Percentiles rank a stretch among this genome's conserved stretches.
Conservation (phyloP, 2,797 vertebrate species). For the Martes flavigula region DNA sequence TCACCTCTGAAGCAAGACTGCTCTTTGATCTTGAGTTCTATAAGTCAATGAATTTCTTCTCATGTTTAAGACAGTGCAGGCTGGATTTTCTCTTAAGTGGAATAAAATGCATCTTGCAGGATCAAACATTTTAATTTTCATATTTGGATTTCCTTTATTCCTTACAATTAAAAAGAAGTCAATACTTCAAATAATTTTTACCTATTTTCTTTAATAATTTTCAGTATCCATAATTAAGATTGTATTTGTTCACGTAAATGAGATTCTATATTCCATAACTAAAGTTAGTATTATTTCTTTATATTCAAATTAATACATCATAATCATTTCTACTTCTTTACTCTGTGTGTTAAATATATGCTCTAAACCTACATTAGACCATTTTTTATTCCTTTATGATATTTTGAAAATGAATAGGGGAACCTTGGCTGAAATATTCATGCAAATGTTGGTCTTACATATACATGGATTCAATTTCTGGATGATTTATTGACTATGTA, state of each 20-base stretch:
- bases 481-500: slow-evolving; percentile 20
- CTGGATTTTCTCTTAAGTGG: background rate
- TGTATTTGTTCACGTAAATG: background rate
- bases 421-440: background rate
- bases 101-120: background rate
- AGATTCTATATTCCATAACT: background rate
- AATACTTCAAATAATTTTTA: background rate
- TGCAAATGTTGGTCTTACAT: slow-evolving; percentile 14
- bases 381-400: slow-evolving; percentile 54
- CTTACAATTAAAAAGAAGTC: background rate
- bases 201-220: background rate
- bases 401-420: slow-evolving; percentile 49
- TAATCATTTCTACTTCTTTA: background rate
- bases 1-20: background rate
- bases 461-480: slow-evolving; percentile 18
- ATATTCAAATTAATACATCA: background rate
- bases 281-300: background rate
- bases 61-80: background rate
- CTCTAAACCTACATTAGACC: background rate
- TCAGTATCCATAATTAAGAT: background rate
- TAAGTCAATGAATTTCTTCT: background rate
- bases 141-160: background rate
- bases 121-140: background rate
- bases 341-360: background rate
- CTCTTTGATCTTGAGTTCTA: background rate